Conservation (phyloP, 2,797 vertebrate genomes). For the Pseudopleuronectes americanus region DNA sequence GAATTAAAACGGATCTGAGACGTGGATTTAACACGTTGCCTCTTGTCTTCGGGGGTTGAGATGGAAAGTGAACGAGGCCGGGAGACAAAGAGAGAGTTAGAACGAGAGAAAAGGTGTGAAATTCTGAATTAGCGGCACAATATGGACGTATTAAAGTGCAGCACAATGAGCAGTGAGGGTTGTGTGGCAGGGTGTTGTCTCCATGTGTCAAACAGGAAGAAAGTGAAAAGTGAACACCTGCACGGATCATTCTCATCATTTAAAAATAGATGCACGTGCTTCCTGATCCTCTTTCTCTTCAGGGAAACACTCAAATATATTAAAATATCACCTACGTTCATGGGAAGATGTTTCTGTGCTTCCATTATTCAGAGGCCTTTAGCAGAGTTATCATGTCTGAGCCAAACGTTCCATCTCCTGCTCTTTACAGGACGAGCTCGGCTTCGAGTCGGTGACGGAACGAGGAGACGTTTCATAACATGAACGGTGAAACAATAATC, state of each 20-base stretch:
- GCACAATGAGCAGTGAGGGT: slow-evolving; percentile 31
- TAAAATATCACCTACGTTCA: neutral
- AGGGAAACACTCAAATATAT: neutral
- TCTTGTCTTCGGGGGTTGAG: slow-evolving; percentile 66
- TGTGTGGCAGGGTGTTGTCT: slow-evolving; percentile 16
- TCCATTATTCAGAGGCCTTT: neutral
- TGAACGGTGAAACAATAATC: no score
- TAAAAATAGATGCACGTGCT: neutral
- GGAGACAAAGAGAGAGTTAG: slow-evolving; percentile 66
- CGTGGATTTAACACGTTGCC: slow-evolving; percentile 78
- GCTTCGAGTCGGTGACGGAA: no score
- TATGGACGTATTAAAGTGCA: slow-evolving; percentile 66
- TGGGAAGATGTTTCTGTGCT: neutral
- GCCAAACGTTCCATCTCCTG: no score
- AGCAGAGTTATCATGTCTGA: neutral
- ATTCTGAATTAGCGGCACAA: slow-evolving; percentile 74
- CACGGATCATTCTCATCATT: neutral
- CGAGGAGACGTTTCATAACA: neutral
- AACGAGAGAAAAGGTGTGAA: slow-evolving; percentile 71
- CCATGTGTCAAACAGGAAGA: slow-evolving; percentile 20
- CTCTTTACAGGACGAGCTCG: neutral
- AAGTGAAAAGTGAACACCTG: neutral
- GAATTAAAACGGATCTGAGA: slow-evolving; percentile 76
- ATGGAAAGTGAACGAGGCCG: slow-evolving; percentile 40
- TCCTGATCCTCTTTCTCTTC: neutral